Evolutionary conservation across 1,140 invertebrate species (phyloP), one percentile per base, ranked within the genome.

Genomic region (Andrena cerasifolii): DNA sequence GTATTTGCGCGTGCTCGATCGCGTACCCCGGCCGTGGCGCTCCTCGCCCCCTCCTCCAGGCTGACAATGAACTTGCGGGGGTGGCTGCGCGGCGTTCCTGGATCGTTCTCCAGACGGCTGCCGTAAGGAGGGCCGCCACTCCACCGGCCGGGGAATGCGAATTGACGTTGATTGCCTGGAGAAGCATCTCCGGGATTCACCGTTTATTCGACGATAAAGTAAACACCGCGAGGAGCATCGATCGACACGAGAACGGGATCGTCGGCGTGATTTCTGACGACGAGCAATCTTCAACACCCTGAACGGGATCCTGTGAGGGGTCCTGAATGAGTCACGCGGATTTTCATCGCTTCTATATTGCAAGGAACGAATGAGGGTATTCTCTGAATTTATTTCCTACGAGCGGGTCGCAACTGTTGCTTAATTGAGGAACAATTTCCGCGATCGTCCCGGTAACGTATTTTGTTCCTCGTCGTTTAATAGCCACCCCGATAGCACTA

Each of bases 1-100:
- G 76, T 87, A 86, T 86, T 85, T 86, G 83, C 79, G n/a, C 71
- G 33, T 65, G 54, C 66, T 58, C 67, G 61, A 83, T 83, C 81
- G 54, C 70, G 51, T 63, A 72, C 47, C 45, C 36, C 31, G 63
- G 65, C 51, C 40, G 58, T 59, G 24, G 49, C 31, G 28, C 53
- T 49, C 18, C 28, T 45, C 6, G 12, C 67, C 47, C 0, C n/a
- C 33, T 26, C 33, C 18, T 68, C 31, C 18, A 14, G 7, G 18
- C 73, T 68, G 73, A 68, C 73, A 76, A 68, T 76, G 73, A 76
- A 76, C 73, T 76, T 76, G 65, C 63, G 16, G 16, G 1, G 31
- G 53, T 2, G 47, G n/a, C 24, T 14, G 31, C 33, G 40, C n/a
- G 40, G 26, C 47, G 33, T 59, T 68, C 24, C 49, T 43, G 28